phyloP scores from a whole-genome alignment of 92 coral and sea anemone genomes.

The Porites divaricata region DNA sequence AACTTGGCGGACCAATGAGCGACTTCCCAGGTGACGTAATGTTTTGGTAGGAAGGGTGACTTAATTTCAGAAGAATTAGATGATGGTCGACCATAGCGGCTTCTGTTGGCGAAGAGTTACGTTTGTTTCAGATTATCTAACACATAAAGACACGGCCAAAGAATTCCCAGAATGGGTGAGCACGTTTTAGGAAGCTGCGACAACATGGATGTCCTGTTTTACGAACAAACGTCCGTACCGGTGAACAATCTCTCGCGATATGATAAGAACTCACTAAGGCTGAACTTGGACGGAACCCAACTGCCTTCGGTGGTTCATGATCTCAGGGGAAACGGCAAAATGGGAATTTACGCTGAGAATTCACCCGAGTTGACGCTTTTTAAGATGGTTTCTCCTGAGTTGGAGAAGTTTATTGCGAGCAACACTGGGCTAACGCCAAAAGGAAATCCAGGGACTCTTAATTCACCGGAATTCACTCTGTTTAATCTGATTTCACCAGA shows the following conservation, averaged over 20 bases:
- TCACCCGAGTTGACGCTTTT: slow-evolving; percentile 89
- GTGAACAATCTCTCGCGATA: slow-evolving; percentile 60
- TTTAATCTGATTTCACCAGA: slow-evolving; percentile 95
- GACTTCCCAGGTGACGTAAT: slow-evolving; percentile 85
- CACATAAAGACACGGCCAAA: slow-evolving; percentile 58
- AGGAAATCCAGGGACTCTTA: slow-evolving; percentile 72
- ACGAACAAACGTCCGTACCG: slow-evolving; percentile 67
- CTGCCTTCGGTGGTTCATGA: slow-evolving; percentile 71
- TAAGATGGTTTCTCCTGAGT: slow-evolving; percentile 92
- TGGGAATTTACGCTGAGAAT: slow-evolving; percentile 54
- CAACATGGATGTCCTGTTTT: slow-evolving; percentile 83
- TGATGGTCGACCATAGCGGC: slow-evolving; percentile 88
- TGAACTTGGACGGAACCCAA: slow-evolving; percentile 71
- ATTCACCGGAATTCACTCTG: slow-evolving; percentile 89
- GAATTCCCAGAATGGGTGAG: slow-evolving; percentile 79
- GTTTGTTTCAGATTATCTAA: slow-evolving; percentile 58
- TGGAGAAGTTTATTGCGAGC: slow-evolving; percentile 91
- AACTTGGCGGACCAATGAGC: slow-evolving; percentile 74
- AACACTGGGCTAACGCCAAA: slow-evolving; percentile 82
- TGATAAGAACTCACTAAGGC: slow-evolving; percentile 76
- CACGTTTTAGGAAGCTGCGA: slow-evolving; percentile 69
- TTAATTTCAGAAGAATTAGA: slow-evolving; percentile 83
- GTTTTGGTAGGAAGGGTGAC: slow-evolving; percentile 79
- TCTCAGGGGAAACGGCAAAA: slow-evolving; percentile 59
- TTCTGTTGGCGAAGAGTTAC: slow-evolving; percentile 58